Evolutionary conservation across 1,140 invertebrate genomes (phyloP), one percentile per base, ranked within the genome.

Genomic region (Lucilia sericata): DNA sequence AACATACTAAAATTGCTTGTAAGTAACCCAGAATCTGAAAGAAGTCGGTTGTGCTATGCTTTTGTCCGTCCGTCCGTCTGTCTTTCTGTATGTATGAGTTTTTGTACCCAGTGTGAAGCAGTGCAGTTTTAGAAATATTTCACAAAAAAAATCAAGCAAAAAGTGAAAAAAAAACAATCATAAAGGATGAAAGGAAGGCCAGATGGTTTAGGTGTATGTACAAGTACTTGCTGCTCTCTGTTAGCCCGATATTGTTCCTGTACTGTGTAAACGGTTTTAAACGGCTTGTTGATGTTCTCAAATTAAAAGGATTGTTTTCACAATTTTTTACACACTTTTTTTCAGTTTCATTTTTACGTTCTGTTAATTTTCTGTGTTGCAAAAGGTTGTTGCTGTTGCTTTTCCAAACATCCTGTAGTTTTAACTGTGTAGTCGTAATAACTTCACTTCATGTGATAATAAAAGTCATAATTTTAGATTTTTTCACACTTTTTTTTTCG

Each of bases 251-350:
- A 12, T 42, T 55, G 51, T 55, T 55, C 13, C 0, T 55, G 17
- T 42, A 0, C 17, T 55, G 13, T 14, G 17, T 55, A 55, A 55
- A 55, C 51, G 49, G 49, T 51, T 76, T 76, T 76, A 76, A 76
- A 76, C 74, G 74, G 74, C 17, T 80, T 80, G 76, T 80, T 80
- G 76, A 80, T 80, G 76, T 80, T 80, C 76, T 51, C 76, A 80
- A 80, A 49, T 80, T 80, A 80, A 80, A 80, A 49, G 76, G 76
- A 80, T 80, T 80, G 76, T 80, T 80, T 70, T 80, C 9, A 21
- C n/a, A 19, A 70, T 19, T 70, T 10, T 78, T 19, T 12, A 19
- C 75, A 78, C 34, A 2, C 9, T 70, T 70, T 70, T 65, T 70
- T 70, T 70, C 12, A 21, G 10, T 70, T 70, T n/a, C 21, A 55